A percentile compares a stretch with the other conserved stretches of the same genome.
Conservation (phyloP, 2,888 invertebrate genomes). For the Protophormia terraenovae region DNA sequence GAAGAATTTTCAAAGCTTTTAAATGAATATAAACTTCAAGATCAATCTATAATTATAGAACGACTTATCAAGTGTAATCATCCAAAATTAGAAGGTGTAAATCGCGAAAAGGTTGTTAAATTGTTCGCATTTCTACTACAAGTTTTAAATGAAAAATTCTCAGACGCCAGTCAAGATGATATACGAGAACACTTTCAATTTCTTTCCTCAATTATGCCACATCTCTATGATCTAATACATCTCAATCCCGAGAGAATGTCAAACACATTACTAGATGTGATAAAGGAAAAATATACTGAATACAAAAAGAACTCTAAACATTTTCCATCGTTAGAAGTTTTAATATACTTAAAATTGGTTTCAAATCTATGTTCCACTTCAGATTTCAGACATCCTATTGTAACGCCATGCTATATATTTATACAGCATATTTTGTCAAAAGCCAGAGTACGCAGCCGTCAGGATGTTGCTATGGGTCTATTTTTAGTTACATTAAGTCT, state of each 20-base stretch:
- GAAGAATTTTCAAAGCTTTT: slow-evolving; percentile 86
- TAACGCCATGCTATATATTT: slow-evolving; percentile 92
- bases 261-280: slow-evolving; percentile 85
- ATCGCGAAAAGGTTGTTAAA: slow-evolving; percentile 88
- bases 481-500: slow-evolving; percentile 88
- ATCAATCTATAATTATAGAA: slow-evolving; percentile 88
- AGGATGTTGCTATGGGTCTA: slow-evolving; percentile 89
- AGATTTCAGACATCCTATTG: slow-evolving; percentile 93
- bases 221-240: slow-evolving; percentile 87
- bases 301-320: slow-evolving; percentile 84
- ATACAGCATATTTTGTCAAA: slow-evolving; percentile 89
- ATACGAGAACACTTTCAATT: slow-evolving; percentile 84
- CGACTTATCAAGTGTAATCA: slow-evolving; percentile 94
- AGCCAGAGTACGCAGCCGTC: slow-evolving; percentile 84
- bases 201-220: slow-evolving; percentile 83
- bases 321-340: slow-evolving; percentile 86
- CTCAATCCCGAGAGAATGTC: slow-evolving; percentile 87
- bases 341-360: slow-evolving; percentile 91
- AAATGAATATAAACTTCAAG: slow-evolving; percentile 83
- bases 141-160: slow-evolving; percentile 87
- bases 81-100: slow-evolving; percentile 89
- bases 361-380: slow-evolving; percentile 93
- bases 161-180: slow-evolving; percentile 78
- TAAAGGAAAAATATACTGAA: slow-evolving; percentile 87
- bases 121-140: slow-evolving; percentile 90